phyloP scores from a whole-genome alignment of 2,888 invertebrate genomes.

The Drosophila diplacantha region DNA sequence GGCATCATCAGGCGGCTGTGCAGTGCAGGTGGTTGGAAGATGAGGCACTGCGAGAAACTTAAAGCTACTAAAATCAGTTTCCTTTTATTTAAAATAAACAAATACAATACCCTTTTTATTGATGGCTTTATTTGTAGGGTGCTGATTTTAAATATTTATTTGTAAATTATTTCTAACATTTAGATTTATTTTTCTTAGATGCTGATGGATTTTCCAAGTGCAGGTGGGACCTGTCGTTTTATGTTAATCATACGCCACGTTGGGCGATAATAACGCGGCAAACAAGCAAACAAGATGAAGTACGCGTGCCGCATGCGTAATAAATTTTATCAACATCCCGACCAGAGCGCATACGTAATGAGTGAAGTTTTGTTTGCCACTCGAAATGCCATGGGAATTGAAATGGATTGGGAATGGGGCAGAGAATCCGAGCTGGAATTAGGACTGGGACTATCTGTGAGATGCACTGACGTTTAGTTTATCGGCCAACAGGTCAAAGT shows the following conservation, averaged over 20 bases:
- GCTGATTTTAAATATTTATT: background rate
- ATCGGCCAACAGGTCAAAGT: constrained; percentile 25
- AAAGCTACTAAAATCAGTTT: background rate
- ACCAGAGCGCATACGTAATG: constrained; percentile 30
- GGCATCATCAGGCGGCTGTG: constrained; percentile 27
- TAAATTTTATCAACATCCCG: constrained; percentile 60
- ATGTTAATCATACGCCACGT: constrained; percentile 73
- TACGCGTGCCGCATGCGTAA: constrained; percentile 69
- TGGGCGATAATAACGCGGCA: constrained; percentile 71
- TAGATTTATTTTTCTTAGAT: background rate
- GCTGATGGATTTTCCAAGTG: constrained; percentile 5
- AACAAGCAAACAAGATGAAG: constrained; percentile 73
- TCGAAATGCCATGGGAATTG: constrained; percentile 36
- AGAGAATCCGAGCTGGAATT: constrained; percentile 21
- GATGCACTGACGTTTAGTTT: constrained; percentile 38
- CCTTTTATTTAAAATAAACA: background rate
- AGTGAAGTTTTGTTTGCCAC: constrained; percentile 41
- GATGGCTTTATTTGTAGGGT: background rate
- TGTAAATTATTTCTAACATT: background rate
- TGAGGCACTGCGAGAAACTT: constrained; percentile 8
- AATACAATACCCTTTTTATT: too few relatives aligned
- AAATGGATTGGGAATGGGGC: constrained; percentile 37
- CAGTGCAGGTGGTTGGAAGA: constrained; percentile 30
- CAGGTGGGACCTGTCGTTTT: constrained; percentile 57
- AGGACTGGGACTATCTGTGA: constrained; percentile 22